Base-by-base conservation (phyloP, 2,113 vertebrate genomes). In the Engraulis encrasicolus region DNA sequence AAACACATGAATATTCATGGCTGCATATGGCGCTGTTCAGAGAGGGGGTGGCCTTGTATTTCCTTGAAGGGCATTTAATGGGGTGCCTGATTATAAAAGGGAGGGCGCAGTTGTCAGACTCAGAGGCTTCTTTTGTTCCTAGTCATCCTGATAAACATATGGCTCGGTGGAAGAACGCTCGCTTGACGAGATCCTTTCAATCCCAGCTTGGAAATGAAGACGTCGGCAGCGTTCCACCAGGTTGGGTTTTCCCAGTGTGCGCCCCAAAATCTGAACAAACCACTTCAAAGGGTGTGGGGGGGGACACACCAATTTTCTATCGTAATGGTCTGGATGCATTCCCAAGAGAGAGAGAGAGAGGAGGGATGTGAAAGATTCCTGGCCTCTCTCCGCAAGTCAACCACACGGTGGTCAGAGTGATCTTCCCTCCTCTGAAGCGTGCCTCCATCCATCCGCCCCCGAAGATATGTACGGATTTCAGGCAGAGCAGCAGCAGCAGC, bases 1-100 rank as follows among this genome's bases (percentile, higher is more conserved):
- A 15, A 74, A 71, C 23, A 37, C 81, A 85, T 85, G 81, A 79
- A 85, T 85, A 85, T 85, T 85, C 84, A 85, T 82, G 17, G 6
- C 27, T 50, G 37, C 84, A 85, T 85, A 85, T 85, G 84, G 81
- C 77, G 58, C 74, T 66, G 84, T 78, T 85, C 74, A 38, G 80
- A 19, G 34, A n/a, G n/a, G n/a, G n/a, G n/a, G n/a, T n/a, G 58
- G 81, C 27, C 54, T 40, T 49, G 58, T 85, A 82, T 80, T 79
- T 85, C 78, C 78, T 77, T 49, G 84, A 79, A 82, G 31, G n/a
- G 81, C 77, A 54, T 54, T 79, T 82, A 85, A 79, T 85, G 84
- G 84, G 81, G 48, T 49, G 37, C 49, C 74, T 77, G 18, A 82
- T 78, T 79, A n/a, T 82, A 79, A 52, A 66, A 58, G 82, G 81